These are phyloP conservation scores for Dromas ardeola DNA, from an alignment of 2,113 vertebrate genomes.

Conservation along the genomic window DNA sequence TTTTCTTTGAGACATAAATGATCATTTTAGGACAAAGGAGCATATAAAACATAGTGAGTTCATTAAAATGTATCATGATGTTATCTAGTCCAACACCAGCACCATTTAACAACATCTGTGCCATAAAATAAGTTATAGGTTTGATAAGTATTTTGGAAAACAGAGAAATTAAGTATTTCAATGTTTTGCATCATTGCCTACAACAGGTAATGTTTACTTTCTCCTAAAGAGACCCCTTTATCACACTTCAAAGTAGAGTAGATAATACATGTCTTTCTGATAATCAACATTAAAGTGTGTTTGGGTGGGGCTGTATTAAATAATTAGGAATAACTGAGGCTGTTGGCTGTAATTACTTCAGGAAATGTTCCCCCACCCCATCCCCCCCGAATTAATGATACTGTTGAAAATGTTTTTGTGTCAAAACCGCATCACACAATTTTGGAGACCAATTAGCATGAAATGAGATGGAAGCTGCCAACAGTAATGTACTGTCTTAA, in stretches of 20 bases:
- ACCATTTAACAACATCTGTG: not conserved
- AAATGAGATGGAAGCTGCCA: slow-evolving; percentile 61
- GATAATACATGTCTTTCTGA: not conserved
- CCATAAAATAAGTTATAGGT: not conserved
- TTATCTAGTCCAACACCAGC: not conserved
- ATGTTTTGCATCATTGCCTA: not conserved
- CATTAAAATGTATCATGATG: not conserved
- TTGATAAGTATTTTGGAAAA: not conserved
- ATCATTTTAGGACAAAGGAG: not conserved
- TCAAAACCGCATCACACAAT: slow-evolving; percentile 39
- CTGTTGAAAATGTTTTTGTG: slow-evolving; percentile 52
- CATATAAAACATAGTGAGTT: not conserved
- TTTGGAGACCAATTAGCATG: slow-evolving; percentile 68
- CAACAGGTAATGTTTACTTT: not conserved
- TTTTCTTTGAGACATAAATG: not conserved
- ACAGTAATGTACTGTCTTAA: slow-evolving; percentile 30
- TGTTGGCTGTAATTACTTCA: slow-evolving; percentile 33
- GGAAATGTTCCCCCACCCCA: not conserved
- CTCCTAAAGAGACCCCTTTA: not conserved
- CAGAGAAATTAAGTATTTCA: not conserved
- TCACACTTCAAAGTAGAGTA: not conserved
- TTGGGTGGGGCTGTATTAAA: not conserved
- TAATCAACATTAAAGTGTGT: not conserved
- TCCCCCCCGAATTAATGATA: slow-evolving; percentile 28
- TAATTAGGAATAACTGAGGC: not conserved